phyloP scores from a whole-genome alignment of 2,888 invertebrate species.

The Torymus auratus region DNA sequence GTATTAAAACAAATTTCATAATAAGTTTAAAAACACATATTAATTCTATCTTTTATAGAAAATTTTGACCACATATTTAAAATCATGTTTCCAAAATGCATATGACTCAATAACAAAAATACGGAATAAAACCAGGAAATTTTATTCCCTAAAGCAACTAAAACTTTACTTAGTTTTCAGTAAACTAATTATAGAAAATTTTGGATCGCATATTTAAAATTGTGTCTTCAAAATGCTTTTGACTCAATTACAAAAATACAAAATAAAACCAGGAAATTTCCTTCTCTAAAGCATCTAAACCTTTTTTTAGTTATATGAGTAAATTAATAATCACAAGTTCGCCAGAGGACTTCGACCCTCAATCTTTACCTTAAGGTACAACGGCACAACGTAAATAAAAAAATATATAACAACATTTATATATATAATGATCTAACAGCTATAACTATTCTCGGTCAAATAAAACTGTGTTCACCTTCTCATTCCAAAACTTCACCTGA shows the following conservation, averaged over 20 bases:
- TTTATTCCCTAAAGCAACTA: not conserved
- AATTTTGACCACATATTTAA: too few species aligned
- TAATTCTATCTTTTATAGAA: too few species aligned
- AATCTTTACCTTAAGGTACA: slow-evolving; percentile 37
- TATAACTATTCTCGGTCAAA: slow-evolving; percentile 10
- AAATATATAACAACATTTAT: slow-evolving; percentile 41
- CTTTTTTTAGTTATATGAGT: not conserved
- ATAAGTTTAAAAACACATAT: too few species aligned
- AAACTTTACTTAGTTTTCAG: not conserved
- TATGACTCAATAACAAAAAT: slow-evolving; percentile 20
- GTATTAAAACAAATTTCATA: too few species aligned
- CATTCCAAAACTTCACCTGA: too few species aligned
- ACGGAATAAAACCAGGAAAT: not conserved
- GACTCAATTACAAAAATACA: slow-evolving; percentile 18
- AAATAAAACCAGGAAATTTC: not conserved
- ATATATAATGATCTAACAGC: slow-evolving; percentile 1
- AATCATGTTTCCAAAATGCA: not conserved
- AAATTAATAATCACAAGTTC: slow-evolving; percentile 7
- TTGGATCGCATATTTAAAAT: too few species aligned
- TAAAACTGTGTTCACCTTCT: not conserved
- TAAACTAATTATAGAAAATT: not conserved
- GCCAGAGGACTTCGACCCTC: not conserved
- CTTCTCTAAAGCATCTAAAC: not conserved
- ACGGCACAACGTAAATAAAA: slow-evolving; percentile 45
- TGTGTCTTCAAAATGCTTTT: not conserved